Percentiles rank a stretch among this genome's conserved stretches.
phyloP scores from a whole-genome alignment of 2,113 vertebrate species.

The Scatophagus argus region DNA sequence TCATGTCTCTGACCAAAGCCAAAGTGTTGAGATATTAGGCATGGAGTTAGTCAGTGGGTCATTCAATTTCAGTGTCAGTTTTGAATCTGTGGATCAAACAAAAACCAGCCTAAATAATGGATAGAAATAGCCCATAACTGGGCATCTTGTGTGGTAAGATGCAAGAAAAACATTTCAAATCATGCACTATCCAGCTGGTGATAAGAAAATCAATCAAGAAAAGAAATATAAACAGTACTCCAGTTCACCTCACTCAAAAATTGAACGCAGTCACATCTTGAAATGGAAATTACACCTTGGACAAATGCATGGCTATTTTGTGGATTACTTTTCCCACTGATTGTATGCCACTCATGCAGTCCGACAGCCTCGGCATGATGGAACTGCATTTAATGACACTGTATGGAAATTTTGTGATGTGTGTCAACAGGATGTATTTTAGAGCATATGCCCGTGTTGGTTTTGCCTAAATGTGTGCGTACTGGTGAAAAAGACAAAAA shows the following conservation, averaged over 20 bases:
- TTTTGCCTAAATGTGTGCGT: slow-evolving; percentile 7
- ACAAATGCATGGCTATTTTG: slow-evolving; percentile 72
- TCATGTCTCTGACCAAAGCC: slow-evolving; percentile 36
- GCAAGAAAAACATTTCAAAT: slow-evolving; percentile 29
- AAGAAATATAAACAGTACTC: slow-evolving; percentile 65
- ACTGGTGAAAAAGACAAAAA: slow-evolving; percentile 61
- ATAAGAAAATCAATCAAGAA: slow-evolving; percentile 56
- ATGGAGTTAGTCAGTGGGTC: not conserved
- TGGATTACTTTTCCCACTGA: slow-evolving; percentile 74
- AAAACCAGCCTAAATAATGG: not conserved
- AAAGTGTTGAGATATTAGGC: slow-evolving; percentile 13
- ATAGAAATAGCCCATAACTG: slow-evolving; percentile 1
- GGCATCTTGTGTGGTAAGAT: slow-evolving; percentile 9
- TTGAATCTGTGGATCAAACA: not conserved
- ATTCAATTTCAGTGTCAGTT: not conserved
- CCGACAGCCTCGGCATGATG: slow-evolving; percentile 44
- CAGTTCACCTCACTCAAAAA: slow-evolving; percentile 72
- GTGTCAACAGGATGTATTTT: slow-evolving; percentile 43
- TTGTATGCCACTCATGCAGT: slow-evolving; percentile 72
- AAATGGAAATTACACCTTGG: slow-evolving; percentile 79
- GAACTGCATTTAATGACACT: slow-evolving; percentile 52
- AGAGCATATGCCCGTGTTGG: not conserved
- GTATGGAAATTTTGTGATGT: slow-evolving; percentile 55
- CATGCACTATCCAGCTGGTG: slow-evolving; percentile 24
- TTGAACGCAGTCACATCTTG: slow-evolving; percentile 76